Evolutionary conservation across 1,140 invertebrate genomes (phyloP), one percentile per base, ranked within the genome.

Genomic region (Rhyzopertha dominica): DNA sequence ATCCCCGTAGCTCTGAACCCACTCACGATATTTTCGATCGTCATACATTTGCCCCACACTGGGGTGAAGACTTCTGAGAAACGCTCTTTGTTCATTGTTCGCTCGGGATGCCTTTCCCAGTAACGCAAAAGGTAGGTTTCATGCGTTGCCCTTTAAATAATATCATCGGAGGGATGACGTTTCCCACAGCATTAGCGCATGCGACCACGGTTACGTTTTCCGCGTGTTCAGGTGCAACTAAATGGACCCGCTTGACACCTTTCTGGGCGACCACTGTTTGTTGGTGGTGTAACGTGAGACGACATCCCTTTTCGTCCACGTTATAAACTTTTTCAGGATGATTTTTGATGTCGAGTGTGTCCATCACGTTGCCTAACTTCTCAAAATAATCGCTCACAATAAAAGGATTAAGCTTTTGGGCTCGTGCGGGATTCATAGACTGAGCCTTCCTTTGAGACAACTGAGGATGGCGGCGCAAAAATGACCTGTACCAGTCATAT

Each of bases 141-240:
- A 54, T 24, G 31, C 63, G 50, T 44, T 56, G 53, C 1, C 57
- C 62, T 43, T 65, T 65, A 40, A 70, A 74, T 24, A 69, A 37
- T 20, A 68, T 60, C 54, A 61, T 63, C 13, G 65, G 61, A 42
- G 43, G 30, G 32, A 69, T 56, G 36, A 43, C 44, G 8, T 45
- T 16, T 20, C 62, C 66, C 8, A 59, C 5, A 30, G 61, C 63
- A 54, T 65, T 68, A 7, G 40, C 62, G 57, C 64, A 69, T n/a
- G 53, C 53, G 2, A 65, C 63, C 17, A 69, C 50, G 5, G 66
- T 70, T 3, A 67, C 64, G 43, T 60, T 70, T 50, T 67, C 56
- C 14, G 51, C 61, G 39, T 68, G 65, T 50, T 72, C 64, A 12
- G 45, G 46, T n/a, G 59, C 58, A 16, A 65, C 26, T 12, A 58